These are phyloP conservation scores for Ciona savignyi DNA, from an alignment of 23 tunicate species.

Conservation along the genomic window DNA sequence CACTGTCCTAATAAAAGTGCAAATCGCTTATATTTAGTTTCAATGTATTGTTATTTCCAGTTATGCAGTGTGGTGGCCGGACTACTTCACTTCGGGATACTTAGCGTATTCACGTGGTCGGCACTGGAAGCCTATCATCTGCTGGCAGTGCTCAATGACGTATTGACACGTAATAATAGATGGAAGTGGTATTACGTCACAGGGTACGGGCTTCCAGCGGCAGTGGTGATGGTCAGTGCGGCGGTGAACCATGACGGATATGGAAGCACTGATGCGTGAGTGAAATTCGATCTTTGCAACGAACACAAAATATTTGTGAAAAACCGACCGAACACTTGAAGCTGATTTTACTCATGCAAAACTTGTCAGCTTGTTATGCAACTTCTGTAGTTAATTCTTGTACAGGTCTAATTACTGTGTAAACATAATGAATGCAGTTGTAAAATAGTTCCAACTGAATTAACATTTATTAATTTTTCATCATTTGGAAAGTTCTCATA, in stretches of 20 bases:
- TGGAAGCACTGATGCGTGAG: constrained; percentile 50
- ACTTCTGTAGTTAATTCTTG: too few species aligned
- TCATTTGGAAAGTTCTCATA: too few species aligned
- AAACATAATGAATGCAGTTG: too few species aligned
- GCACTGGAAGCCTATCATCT: constrained; percentile 58
- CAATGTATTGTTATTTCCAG: constrained; percentile 22
- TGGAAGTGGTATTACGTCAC: constrained; percentile 79
- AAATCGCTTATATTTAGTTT: too few species aligned
- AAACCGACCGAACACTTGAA: too few species aligned
- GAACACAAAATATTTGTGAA: background rate
- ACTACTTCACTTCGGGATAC: constrained; percentile 57
- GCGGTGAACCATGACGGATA: constrained; percentile 65
- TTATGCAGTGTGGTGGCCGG: constrained; percentile 55
- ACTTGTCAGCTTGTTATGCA: too few species aligned
- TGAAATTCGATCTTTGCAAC: background rate
- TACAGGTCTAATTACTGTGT: too few species aligned
- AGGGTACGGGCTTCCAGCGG: constrained; percentile 63
- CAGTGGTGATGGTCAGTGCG: constrained; percentile 47
- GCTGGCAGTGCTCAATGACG: constrained; percentile 25
- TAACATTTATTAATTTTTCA: too few species aligned
- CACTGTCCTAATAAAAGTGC: too few species aligned
- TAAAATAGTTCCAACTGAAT: too few species aligned
- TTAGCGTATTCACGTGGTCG: constrained; percentile 72
- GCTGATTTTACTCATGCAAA: too few species aligned
- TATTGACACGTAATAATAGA: constrained; percentile 41